Evolutionary conservation across 2,113 vertebrate genomes (phyloP), one percentile per base, ranked within the genome.

Genomic region (Corythoichthys intestinalis): DNA sequence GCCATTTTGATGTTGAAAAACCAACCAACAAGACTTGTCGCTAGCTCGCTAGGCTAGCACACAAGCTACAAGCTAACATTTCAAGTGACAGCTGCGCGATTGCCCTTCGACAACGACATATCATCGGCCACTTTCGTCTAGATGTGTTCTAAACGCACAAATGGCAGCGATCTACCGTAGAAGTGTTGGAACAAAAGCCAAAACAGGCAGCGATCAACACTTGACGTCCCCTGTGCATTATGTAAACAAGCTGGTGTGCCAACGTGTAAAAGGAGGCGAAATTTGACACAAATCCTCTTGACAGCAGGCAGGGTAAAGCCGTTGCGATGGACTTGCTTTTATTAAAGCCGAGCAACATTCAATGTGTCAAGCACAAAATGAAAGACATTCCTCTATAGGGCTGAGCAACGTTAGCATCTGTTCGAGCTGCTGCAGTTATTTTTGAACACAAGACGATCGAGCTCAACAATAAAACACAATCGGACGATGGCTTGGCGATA

Each of bases 1-100:
- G 88, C 88, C 87, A 90, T 90, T 90, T 90, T 90, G 88, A 87
- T 88, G 86, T 83, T 83, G 83, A 86, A 87, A 90, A 44, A 11
- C n/a, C 86, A 87, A 88, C 75, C 79, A 88, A 80, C 78, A 78
- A 78, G 72, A 66, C 78, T 63, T 28, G 61, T 72, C 84, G 75
- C 76, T 63, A 78, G 76, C 61, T 72, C 78, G 81, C 69, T 80
- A 67, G 74, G 75, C 63, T 50, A 63, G 6, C 61, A 28, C 44
- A 47, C 28, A 15, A 65, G 63, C 65, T 73, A 67, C 61, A 74
- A 73, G 73, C 69, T 63, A 80, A 65, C 59, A 71, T 67, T 67
- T 63, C 66, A 77, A 83, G 60, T 71, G 67, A 34, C 53, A 82
- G 54, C 75, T 72, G 52, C 37, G 20, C 61, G 11, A 63, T 13